Percentiles rank a stretch among this genome's conserved stretches.
Evolutionary conservation across 1,140 invertebrate genomes (phyloP).

Genomic region (Saccostrea cuccullata): DNA sequence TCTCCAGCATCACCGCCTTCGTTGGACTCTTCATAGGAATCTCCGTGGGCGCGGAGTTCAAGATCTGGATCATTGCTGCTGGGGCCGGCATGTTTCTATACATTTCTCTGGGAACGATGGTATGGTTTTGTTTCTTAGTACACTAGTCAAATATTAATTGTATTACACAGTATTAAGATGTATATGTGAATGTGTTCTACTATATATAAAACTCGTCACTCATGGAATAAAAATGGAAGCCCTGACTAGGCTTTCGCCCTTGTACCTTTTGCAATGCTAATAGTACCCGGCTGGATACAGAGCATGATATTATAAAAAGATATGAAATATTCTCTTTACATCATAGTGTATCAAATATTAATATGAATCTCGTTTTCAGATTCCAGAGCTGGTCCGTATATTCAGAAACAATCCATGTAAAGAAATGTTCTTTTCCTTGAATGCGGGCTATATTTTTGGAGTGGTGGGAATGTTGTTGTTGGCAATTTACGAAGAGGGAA

Average conservation of each 20-base stretch:
- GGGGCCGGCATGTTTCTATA: slow-evolving; percentile 84
- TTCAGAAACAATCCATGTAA: slow-evolving; percentile 35
- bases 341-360: neutral
- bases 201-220: no score
- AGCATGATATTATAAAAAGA: no score
- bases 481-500: slow-evolving; percentile 46
- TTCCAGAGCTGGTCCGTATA: slow-evolving; percentile 44
- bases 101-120: slow-evolving; percentile 82
- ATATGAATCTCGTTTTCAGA: slow-evolving; percentile 14
- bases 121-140: slow-evolving; percentile 62
- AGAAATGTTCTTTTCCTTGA: slow-evolving; percentile 48
- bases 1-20: slow-evolving; percentile 84
- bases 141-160: no score
- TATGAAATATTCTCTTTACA: no score
- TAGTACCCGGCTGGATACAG: no score
- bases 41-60: slow-evolving; percentile 65
- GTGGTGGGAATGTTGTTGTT: slow-evolving; percentile 42
- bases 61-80: slow-evolving; percentile 81
- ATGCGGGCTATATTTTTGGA: slow-evolving; percentile 42
- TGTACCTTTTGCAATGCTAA: no score
- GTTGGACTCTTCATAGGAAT: slow-evolving; percentile 83
- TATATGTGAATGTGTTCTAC: no score
- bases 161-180: no score
- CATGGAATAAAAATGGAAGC: no score
- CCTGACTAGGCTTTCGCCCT: no score